phyloP scores from a whole-genome alignment of 2,888 invertebrate species.

The Tiliacea aurago region DNA sequence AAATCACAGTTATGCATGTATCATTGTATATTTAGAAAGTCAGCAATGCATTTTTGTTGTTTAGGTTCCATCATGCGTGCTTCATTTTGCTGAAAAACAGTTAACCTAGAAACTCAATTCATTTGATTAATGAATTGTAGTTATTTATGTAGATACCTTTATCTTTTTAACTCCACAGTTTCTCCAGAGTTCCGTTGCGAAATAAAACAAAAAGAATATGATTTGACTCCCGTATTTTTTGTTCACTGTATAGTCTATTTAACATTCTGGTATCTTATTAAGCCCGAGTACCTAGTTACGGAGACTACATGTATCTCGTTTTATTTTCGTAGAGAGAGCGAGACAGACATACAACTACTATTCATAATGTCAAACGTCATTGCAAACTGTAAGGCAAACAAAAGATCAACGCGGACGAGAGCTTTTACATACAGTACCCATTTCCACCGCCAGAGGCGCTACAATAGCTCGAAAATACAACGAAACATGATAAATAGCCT shows the following conservation, averaged over 20 bases:
- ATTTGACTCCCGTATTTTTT: constrained; percentile 31
- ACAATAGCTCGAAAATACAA: constrained; percentile 51
- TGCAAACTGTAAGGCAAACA: constrained; percentile 64
- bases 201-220: constrained; percentile 14
- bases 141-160: background rate
- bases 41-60: background rate
- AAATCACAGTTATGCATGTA: background rate
- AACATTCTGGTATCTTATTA: constrained; percentile 44
- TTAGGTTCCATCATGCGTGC: too few relatives aligned
- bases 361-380: constrained; percentile 70
- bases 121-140: background rate
- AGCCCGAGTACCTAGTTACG: constrained; percentile 48
- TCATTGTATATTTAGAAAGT: background rate
- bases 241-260: constrained; percentile 33
- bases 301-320: constrained; percentile 59
- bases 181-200: background rate
- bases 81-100: background rate
- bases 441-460: constrained; percentile 73
- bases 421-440: constrained; percentile 67
- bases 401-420: constrained; percentile 61
- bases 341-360: constrained; percentile 61
- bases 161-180: background rate
- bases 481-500: constrained; percentile 61
- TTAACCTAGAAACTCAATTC: constrained; percentile 4
- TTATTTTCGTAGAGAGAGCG: constrained; percentile 59